Conservation (phyloP, 2,797 vertebrate genomes). For the Sebastes steindachneri region DNA sequence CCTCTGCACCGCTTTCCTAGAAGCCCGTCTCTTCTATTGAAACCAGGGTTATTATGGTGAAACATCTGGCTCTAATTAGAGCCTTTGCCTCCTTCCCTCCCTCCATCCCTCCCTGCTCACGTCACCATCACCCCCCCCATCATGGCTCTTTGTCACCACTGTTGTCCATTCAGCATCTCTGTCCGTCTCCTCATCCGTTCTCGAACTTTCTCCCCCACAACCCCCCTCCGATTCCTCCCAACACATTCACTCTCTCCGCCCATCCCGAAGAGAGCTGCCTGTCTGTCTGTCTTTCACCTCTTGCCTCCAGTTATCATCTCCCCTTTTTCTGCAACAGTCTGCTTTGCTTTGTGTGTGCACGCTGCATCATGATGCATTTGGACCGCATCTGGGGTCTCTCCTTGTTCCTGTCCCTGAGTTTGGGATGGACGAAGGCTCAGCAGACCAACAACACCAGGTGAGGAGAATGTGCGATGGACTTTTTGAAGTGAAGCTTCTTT, state of each 20-base stretch:
- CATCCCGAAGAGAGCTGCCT: slow-evolving; percentile 19
- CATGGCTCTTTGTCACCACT: slow-evolving; percentile 16
- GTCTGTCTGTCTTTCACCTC: slow-evolving; percentile 49
- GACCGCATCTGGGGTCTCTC: slow-evolving; percentile 61
- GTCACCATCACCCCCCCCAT: slow-evolving; percentile 13
- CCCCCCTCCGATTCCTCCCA: neutral
- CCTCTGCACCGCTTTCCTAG: slow-evolving; percentile 1
- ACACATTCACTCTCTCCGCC: slow-evolving; percentile 56
- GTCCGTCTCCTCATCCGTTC: slow-evolving; percentile 25
- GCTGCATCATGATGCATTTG: slow-evolving; percentile 67
- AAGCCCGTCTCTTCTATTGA: slow-evolving; percentile 25
- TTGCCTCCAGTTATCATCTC: slow-evolving; percentile 28
- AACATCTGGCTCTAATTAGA: slow-evolving; percentile 83
- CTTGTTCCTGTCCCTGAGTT: slow-evolving; percentile 66
- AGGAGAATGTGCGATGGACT: neutral
- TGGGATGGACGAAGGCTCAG: slow-evolving; percentile 70
- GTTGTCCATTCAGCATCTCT: slow-evolving; percentile 51
- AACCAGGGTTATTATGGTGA: slow-evolving; percentile 45
- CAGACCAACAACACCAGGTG: slow-evolving; percentile 79
- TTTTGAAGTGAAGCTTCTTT: neutral
- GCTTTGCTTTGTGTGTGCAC: slow-evolving; percentile 21
- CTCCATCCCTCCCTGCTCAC: neutral
- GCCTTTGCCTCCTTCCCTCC: slow-evolving; percentile 13
- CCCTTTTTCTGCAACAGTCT: slow-evolving; percentile 22
- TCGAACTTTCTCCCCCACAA: neutral